phyloP scores from a whole-genome alignment of 2,113 vertebrate genomes.

The Mesembrinibis cayennensis region DNA sequence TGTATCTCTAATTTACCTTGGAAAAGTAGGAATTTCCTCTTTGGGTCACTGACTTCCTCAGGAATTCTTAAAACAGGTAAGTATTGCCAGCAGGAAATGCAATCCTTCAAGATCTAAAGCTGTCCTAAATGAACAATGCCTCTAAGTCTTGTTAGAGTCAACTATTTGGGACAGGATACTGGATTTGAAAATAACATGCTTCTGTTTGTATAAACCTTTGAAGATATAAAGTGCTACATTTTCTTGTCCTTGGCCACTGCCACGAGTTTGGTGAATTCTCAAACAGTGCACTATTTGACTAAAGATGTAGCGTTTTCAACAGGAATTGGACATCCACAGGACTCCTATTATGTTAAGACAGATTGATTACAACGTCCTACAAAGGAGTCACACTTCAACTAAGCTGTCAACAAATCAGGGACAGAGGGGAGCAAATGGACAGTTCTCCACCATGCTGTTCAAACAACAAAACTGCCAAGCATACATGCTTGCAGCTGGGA shows the following conservation, averaged over 20 bases:
- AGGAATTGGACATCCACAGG: neutral
- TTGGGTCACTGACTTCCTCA: neutral
- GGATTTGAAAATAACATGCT: neutral
- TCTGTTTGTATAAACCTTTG: neutral
- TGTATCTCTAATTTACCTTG: neutral
- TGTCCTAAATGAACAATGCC: neutral
- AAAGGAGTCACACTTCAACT: neutral
- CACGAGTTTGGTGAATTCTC: neutral
- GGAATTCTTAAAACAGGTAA: neutral
- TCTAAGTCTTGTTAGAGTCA: neutral
- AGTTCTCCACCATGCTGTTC: neutral
- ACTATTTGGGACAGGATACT: neutral
- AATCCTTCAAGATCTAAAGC: neutral
- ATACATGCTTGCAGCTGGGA: slow-evolving; percentile 12
- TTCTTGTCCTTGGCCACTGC: neutral
- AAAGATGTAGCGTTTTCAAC: neutral
- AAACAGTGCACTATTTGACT: neutral
- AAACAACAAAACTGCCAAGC: neutral
- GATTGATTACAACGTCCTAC: neutral
- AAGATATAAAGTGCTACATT: neutral
- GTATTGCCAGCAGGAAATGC: neutral
- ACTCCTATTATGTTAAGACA: neutral
- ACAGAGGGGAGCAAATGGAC: neutral
- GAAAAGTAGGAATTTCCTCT: neutral
- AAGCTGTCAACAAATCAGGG: neutral